Conservation (phyloP, 2,888 invertebrate genomes). For the Lasioglossum leucozonium region DNA sequence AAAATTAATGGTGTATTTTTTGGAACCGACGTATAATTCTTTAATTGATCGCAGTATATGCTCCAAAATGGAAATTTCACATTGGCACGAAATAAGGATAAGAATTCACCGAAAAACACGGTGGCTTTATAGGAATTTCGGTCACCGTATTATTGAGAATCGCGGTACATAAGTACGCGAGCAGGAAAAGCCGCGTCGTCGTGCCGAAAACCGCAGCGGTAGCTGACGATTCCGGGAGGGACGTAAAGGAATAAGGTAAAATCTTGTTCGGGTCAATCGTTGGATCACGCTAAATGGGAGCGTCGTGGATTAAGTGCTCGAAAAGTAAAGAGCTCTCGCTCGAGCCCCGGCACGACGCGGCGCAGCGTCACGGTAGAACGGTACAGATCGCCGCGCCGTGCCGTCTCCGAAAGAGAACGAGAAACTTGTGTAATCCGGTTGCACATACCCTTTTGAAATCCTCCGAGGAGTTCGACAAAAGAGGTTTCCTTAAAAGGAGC, state of each 20-base stretch:
- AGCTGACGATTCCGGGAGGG: constrained; percentile 11
- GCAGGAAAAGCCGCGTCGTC: neutral
- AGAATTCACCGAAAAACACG: too few species aligned
- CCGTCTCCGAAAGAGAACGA: constrained; percentile 48
- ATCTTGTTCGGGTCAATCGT: constrained; percentile 32
- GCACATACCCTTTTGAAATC: constrained; percentile 40
- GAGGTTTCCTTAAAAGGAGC: constrained; percentile 27
- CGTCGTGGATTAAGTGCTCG: constrained; percentile 43
- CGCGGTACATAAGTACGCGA: neutral
- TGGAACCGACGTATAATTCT: too few species aligned
- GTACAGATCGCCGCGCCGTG: constrained; percentile 45
- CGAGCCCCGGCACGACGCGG: constrained; percentile 31
- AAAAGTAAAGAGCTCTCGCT: constrained; percentile 40
- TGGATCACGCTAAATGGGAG: constrained; percentile 19
- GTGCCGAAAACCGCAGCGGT: neutral
- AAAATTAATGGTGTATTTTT: too few species aligned
- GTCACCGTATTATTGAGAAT: neutral
- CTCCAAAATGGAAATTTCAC: too few species aligned
- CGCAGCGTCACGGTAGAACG: constrained; percentile 23
- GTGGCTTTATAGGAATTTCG: too few species aligned
- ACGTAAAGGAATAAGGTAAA: constrained; percentile 18
- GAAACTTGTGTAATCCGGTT: constrained; percentile 64
- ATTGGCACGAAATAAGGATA: too few species aligned
- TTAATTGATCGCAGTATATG: too few species aligned
- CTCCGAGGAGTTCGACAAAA: constrained; percentile 19